A percentile compares a stretch with the other conserved stretches of the same genome.
Evolutionary conservation across 2,888 invertebrate genomes (phyloP).

Genomic region (Therioaphis trifolii): DNA sequence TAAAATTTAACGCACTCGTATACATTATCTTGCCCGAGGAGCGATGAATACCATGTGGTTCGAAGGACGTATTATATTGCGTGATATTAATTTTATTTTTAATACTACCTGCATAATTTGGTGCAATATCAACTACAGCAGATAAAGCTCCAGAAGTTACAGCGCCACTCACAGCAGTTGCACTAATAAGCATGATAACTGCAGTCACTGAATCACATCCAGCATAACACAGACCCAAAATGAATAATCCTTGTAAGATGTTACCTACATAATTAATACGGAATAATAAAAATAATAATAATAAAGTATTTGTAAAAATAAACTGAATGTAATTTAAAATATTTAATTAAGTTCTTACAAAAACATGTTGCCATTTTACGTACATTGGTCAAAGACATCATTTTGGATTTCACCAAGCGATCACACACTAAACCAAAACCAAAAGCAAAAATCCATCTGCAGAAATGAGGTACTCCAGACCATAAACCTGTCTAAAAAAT

Average conservation of each 20-base stretch:
- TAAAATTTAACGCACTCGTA: too few relatives aligned
- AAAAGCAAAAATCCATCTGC: conserved; percentile 65
- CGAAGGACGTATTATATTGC: too few relatives aligned
- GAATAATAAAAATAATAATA: conserved; percentile 19
- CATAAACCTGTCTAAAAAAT: conserved; percentile 65
- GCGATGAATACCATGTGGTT: too few relatives aligned
- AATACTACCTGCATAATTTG: conserved; percentile 69
- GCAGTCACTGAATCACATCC: conserved; percentile 75
- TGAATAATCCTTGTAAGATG: conserved; percentile 74
- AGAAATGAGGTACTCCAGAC: conserved; percentile 66
- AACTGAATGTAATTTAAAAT: not conserved
- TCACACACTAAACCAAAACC: conserved; percentile 69
- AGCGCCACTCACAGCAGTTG: conserved; percentile 76
- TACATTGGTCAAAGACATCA: conserved; percentile 74
- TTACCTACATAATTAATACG: conserved; percentile 69
- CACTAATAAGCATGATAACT: conserved; percentile 74
- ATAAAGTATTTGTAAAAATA: not conserved
- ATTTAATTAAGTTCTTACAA: conserved; percentile 69
- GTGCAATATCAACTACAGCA: conserved; percentile 76
- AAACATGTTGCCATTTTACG: conserved; percentile 75
- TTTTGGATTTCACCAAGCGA: conserved; percentile 72
- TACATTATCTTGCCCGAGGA: too few relatives aligned
- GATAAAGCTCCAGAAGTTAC: conserved; percentile 77
- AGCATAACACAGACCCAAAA: conserved; percentile 75
- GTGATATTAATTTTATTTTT: too few relatives aligned